Conservation (phyloP, 1,140 invertebrate genomes). For the Sesamia nonagrioides region DNA sequence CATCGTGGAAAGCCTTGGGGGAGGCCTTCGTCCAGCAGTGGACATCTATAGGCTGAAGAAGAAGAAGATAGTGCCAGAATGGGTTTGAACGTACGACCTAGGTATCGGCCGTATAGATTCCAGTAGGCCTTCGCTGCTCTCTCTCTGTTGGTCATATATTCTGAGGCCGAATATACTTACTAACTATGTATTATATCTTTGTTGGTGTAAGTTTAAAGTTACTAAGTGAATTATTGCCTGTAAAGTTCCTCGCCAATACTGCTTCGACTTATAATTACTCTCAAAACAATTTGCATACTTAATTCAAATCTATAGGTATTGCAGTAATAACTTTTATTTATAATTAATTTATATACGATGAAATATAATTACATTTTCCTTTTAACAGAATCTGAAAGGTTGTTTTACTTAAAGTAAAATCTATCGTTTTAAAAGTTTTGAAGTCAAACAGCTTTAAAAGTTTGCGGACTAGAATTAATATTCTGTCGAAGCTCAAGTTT, state of each 20-base stretch:
- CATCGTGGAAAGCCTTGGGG: no score
- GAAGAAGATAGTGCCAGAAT: no score
- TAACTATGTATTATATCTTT: no score
- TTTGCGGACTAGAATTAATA: background rate
- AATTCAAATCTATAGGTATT: conserved; percentile 31
- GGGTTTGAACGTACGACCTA: no score
- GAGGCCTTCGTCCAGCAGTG: no score
- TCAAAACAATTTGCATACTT: conserved; percentile 26
- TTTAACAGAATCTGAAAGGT: background rate
- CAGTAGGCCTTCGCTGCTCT: no score
- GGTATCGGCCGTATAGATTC: no score
- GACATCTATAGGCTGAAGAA: no score
- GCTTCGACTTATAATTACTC: conserved; percentile 25
- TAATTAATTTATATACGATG: conserved; percentile 8
- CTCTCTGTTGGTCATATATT: no score
- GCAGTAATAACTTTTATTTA: conserved; percentile 11
- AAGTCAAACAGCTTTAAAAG: conserved; percentile 9
- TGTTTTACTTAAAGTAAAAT: conserved; percentile 11
- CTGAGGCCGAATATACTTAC: no score
- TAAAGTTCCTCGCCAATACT: background rate
- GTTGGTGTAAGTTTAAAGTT: no score
- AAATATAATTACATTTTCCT: conserved; percentile 24
- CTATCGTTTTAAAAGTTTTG: conserved; percentile 13
- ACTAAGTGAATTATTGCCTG: conserved; percentile 1
- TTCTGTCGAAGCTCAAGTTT: background rate